These are phyloP conservation scores for Eupithecia centaureata DNA, from an alignment of 2,888 invertebrate genomes.

Conservation along the genomic window DNA sequence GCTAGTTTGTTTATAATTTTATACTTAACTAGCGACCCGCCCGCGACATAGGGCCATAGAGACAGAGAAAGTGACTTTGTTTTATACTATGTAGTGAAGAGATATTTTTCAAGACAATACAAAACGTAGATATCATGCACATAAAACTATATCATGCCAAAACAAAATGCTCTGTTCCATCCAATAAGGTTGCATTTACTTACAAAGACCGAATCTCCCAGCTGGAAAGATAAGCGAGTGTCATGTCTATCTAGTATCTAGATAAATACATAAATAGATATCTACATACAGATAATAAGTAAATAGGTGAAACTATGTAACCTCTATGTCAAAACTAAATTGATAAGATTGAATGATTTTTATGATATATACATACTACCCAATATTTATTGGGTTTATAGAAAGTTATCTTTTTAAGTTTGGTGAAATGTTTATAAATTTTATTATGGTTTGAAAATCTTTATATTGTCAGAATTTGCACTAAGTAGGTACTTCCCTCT, in stretches of 20 bases:
- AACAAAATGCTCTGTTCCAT: not conserved
- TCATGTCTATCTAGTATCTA: slow-evolving; percentile 30
- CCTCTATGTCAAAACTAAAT: not conserved
- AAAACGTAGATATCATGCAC: not conserved
- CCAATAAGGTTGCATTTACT: slow-evolving; percentile 12
- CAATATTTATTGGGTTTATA: not conserved
- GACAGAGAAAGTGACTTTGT: no score
- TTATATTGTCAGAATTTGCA: no score
- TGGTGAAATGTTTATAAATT: no score
- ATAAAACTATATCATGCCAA: not conserved
- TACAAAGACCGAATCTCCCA: slow-evolving; percentile 26
- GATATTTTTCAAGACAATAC: not conserved
- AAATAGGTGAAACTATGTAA: not conserved
- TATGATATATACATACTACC: not conserved
- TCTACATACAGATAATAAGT: not conserved
- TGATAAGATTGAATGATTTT: not conserved
- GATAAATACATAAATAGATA: slow-evolving; percentile 17
- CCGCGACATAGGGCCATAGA: no score
- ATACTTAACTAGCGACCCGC: no score
- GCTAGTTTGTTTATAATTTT: no score
- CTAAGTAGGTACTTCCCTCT: no score
- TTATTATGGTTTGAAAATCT: no score
- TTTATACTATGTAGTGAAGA: no score
- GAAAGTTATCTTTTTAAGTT: no score
- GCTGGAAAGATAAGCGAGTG: slow-evolving; percentile 35